phyloP scores from a whole-genome alignment of 35 echinoderm and acorn worm genomes.

The Anneissia japonica region DNA sequence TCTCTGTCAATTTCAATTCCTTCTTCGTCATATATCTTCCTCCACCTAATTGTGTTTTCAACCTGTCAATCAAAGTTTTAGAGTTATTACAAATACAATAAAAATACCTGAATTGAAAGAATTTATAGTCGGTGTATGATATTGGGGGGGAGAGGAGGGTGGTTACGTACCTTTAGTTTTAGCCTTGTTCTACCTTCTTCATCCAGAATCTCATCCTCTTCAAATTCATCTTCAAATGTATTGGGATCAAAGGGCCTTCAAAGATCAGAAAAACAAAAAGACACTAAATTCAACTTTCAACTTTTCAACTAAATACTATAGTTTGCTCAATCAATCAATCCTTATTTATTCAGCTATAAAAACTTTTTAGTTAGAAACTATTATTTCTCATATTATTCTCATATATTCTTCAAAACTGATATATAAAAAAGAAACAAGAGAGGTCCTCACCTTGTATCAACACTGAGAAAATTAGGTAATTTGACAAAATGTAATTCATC shows the following conservation, averaged over 20 bases:
- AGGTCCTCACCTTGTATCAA: constrained; percentile 68
- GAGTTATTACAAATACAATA: neutral
- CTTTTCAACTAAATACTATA: neutral
- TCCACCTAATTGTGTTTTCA: constrained; percentile 97
- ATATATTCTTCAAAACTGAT: too few relatives aligned
- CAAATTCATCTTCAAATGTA: constrained; percentile 93
- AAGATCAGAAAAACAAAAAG: neutral
- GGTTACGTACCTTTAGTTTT: constrained; percentile 73
- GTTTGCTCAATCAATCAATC: too few relatives aligned
- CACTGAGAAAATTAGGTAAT: constrained; percentile 95
- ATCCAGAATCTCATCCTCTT: constrained; percentile 94
- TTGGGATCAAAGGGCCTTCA: constrained; percentile 85
- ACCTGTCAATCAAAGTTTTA: constrained; percentile 22
- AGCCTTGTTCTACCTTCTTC: constrained; percentile 98
- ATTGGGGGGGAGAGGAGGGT: neutral
- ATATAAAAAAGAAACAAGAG: too few relatives aligned
- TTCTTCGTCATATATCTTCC: constrained; percentile 80
- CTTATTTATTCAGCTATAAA: too few relatives aligned
- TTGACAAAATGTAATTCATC: constrained; percentile 97
- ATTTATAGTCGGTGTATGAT: neutral
- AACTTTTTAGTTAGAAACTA: too few relatives aligned
- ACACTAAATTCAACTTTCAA: neutral
- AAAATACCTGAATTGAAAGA: neutral
- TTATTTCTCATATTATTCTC: too few relatives aligned
- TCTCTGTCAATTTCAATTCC: constrained; percentile 86